Base-by-base conservation (phyloP, 2,797 vertebrate species). In the Acrossocheilus wenchowensis region DNA sequence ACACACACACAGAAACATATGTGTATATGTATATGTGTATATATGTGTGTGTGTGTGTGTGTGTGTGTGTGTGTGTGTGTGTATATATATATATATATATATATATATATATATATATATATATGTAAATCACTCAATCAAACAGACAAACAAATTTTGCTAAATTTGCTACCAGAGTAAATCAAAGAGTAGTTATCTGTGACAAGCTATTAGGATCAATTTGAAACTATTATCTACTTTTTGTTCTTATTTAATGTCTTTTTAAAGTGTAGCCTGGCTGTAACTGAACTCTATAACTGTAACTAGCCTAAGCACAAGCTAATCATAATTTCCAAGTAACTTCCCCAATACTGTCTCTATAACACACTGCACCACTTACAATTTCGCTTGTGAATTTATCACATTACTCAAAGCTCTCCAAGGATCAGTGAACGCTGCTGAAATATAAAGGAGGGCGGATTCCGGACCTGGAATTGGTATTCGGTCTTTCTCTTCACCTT, bases 401-500 rank as follows among this genome's bases (percentile, higher is more conserved):
- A 57, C 15, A 54, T 54, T 23, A 36, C 39, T 36, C 41, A 72
- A 80, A 69, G 19, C 43, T 48, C 30, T 30, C 19, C 9, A 68
- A 78, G 45, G 12, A 78, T 43, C 62, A 68, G 21, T 23, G 54
- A 74, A 41, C 4, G 5, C 14, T 72, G 12, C 26, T 30, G 21
- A 45, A 85, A 60, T 79, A 52, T 72, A 62, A 78, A 85, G 21
- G 39, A 79, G 77, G 39, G 36, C 2, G 9, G 12, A 78, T 45
- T 77, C 60, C 19, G 8, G 34, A 79, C 26, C 64, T 39, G n/a
- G n/a, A 79, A 60, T n/a, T 79, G 41, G 52, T 60, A 45, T 72
- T 57, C 41, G 3, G 14, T 77, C 34, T 80, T 45, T 69, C 81
- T 19, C 17, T 41, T 89, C 85, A 90, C 90, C 81, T 60, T 77